Evolutionary conservation across 2,113 vertebrate species (phyloP), one percentile per base, ranked within the genome.

Genomic region (Mixornis gularis): DNA sequence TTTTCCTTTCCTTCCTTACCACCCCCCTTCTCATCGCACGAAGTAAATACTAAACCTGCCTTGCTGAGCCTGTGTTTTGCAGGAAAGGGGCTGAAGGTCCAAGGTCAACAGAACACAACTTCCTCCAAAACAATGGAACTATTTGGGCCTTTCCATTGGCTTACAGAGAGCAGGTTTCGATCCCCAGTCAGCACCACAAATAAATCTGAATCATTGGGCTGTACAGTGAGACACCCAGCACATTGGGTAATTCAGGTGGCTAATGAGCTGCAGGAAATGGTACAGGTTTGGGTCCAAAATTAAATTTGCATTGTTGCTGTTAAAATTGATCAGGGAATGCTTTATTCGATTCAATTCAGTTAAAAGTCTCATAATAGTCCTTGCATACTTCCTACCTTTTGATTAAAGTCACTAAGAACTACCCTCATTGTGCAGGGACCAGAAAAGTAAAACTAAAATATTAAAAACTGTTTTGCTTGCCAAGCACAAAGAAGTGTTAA

Each of bases 21-120:
- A 58, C 5, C 66, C 24, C 17, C 16, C 25, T 85, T 72, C 89
- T 71, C 91, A 66, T 66, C 0, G 2, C 76, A 63, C 0, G 72
- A 93, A 89, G 68, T 62, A 87, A 86, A 84, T 65, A 65, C 81
- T 43, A 70, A 95, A 62, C 74, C 73, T 89, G 29, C 66, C 26
- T 93, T 10, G 4, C 72, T 71, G 41, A 84, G 78, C 76, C 60
- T 77, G 34, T 87, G 22, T 70, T 93, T 72, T 64, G 29, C 80
- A 78, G 84, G 69, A 90, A 92, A 36, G 43, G 38, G 44, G 59
- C 25, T 84, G 71, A 96, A 94, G 96, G 92, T 88, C 77, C 93
- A 93, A 83, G 81, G 76, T 81, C 91, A 88, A 40, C 60, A 81
- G 79, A 92, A 66, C 74, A 87, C 4, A 40, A 89, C 78, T 94